Percentiles rank a stretch among this genome's conserved stretches.
These are phyloP conservation scores for Gymnocypris eckloni DNA, from an alignment of 2,797 vertebrate genomes.

Conservation along the genomic window DNA sequence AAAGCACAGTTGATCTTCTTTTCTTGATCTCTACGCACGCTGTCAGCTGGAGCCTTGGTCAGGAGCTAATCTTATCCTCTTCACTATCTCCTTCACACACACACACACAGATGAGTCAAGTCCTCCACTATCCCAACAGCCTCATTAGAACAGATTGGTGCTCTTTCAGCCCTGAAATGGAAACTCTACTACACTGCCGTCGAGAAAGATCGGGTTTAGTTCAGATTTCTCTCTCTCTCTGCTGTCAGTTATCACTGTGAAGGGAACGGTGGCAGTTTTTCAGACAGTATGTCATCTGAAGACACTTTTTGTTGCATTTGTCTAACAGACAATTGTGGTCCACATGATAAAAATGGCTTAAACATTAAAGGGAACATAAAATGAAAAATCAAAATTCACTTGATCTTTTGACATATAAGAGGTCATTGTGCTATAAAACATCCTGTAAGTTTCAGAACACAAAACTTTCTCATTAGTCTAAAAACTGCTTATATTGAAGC, in stretches of 20 bases:
- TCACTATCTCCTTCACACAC: slow-evolving; percentile 21
- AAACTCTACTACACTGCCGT: slow-evolving; percentile 36
- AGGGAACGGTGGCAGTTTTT: slow-evolving; percentile 36
- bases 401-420: too few relatives aligned
- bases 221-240: slow-evolving; percentile 24
- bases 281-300: not conserved
- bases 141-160: slow-evolving; percentile 60
- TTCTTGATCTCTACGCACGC: slow-evolving; percentile 20
- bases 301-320: not conserved
- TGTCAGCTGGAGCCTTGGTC: slow-evolving; percentile 31
- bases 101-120: slow-evolving; percentile 27
- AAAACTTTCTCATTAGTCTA: too few relatives aligned
- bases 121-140: slow-evolving; percentile 47
- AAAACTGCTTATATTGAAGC: too few relatives aligned
- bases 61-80: slow-evolving; percentile 45
- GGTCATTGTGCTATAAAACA: too few relatives aligned
- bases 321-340: not conserved
- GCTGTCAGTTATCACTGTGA: slow-evolving; percentile 32
- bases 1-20: slow-evolving; percentile 33
- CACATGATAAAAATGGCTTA: not conserved
- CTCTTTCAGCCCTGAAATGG: slow-evolving; percentile 60
- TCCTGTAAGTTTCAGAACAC: too few relatives aligned
- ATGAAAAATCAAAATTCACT: not conserved
- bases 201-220: not conserved
- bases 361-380: not conserved